These are phyloP conservation scores for Aporophyla nigra DNA, from an alignment of 2,888 invertebrate genomes.

Conservation along the genomic window DNA sequence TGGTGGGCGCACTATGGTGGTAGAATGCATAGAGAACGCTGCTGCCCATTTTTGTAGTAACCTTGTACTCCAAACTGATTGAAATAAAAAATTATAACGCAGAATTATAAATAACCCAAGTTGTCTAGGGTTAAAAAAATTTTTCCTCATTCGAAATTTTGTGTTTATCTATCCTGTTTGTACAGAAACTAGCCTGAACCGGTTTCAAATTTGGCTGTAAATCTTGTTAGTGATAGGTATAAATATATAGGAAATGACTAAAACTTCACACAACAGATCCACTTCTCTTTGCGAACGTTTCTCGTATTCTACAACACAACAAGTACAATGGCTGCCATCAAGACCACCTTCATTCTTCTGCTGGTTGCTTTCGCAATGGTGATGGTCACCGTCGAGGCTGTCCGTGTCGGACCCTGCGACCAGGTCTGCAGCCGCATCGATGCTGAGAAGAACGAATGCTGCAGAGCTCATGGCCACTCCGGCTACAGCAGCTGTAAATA, in stretches of 20 bases:
- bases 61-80: neutral
- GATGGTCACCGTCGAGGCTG: constrained; percentile 33
- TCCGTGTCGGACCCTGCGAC: constrained; percentile 32
- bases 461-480: constrained; percentile 28
- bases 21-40: too few species aligned
- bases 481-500: neutral
- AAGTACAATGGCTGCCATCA: constrained; percentile 36
- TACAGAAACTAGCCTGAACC: neutral
- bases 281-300: neutral
- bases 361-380: constrained; percentile 48
- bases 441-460: constrained; percentile 33
- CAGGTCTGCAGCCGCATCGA: constrained; percentile 28
- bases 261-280: constrained; percentile 1
- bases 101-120: neutral
- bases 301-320: constrained; percentile 1
- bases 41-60: too few species aligned
- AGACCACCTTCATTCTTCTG: constrained; percentile 36
- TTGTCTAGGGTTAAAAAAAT: constrained; percentile 10
- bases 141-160: neutral
- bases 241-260: neutral
- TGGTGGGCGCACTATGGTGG: too few species aligned
- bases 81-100: neutral
- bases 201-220: neutral
- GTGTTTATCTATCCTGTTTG: neutral
- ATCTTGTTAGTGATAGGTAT: neutral